These are phyloP conservation scores for Lanius collurio DNA, from an alignment of 2,113 vertebrate genomes.

Conservation along the genomic window DNA sequence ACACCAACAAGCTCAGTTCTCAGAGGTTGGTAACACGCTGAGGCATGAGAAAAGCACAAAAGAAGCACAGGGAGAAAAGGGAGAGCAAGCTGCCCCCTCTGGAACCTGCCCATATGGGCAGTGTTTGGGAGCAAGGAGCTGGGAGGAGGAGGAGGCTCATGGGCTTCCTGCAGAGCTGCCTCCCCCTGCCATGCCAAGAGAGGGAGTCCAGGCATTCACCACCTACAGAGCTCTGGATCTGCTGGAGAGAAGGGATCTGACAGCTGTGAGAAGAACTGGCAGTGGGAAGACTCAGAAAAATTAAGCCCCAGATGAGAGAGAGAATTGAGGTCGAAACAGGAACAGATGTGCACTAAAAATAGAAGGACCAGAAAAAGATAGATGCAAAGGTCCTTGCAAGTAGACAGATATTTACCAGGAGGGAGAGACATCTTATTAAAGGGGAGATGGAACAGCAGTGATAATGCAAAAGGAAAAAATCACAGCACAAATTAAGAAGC, in stretches of 20 bases:
- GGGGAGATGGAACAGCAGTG: constrained; percentile 13
- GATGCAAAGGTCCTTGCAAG: constrained; percentile 15
- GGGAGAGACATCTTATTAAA: constrained; percentile 24
- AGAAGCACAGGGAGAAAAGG: neutral
- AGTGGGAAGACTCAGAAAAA: neutral
- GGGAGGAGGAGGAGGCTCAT: neutral
- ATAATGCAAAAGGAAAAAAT: neutral
- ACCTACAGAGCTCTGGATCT: neutral
- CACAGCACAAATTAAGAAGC: neutral
- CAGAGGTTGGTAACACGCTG: neutral
- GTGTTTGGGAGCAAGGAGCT: neutral
- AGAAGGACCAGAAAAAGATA: constrained; percentile 10
- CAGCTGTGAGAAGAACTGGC: neutral
- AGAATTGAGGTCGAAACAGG: constrained; percentile 50
- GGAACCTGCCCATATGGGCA: fast-evolving
- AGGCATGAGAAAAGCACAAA: neutral
- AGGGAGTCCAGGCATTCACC: neutral
- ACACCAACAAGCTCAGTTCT: neutral
- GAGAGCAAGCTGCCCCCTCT: neutral
- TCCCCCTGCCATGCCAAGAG: neutral
- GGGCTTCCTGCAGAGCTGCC: neutral
- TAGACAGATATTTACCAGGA: neutral
- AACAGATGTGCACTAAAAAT: constrained; percentile 50
- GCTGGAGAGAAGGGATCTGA: neutral
- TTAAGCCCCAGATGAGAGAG: neutral